These are phyloP conservation scores for Machimus rusticus DNA, from an alignment of 2,888 invertebrate species.

Conservation along the genomic window DNA sequence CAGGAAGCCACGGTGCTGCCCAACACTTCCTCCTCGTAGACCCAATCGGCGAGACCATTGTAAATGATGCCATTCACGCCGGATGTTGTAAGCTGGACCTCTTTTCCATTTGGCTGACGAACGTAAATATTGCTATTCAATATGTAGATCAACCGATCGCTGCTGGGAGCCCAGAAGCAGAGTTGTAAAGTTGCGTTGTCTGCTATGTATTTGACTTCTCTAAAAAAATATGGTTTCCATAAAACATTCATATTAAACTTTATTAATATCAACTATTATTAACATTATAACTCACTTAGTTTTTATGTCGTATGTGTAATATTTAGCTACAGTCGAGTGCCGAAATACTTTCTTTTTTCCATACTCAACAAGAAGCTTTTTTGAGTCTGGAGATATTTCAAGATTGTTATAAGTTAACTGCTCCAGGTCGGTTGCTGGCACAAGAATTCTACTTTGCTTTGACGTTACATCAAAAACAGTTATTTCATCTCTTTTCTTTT, in stretches of 20 bases:
- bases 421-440: neutral
- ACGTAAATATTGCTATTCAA: conserved; percentile 73
- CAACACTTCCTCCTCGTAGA: conserved; percentile 90
- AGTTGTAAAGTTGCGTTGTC: conserved; percentile 68
- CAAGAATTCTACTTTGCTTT: neutral
- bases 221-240: conserved; percentile 53
- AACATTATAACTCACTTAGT: conserved; percentile 61
- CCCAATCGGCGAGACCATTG: conserved; percentile 90
- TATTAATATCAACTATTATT: too few species aligned
- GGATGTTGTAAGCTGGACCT: conserved; percentile 67
- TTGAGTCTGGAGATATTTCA: conserved; percentile 58
- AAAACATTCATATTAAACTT: too few species aligned
- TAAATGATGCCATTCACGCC: conserved; percentile 74
- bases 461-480: neutral
- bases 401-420: conserved; percentile 42
- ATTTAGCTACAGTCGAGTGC: conserved; percentile 71
- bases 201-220: conserved; percentile 64
- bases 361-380: conserved; percentile 57
- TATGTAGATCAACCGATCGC: conserved; percentile 69
- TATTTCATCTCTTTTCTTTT: neutral
- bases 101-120: conserved; percentile 54
- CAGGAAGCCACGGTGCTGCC: conserved; percentile 76
- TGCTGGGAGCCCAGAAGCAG: conserved; percentile 69
- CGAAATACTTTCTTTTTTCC: conserved; percentile 64
- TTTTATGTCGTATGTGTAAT: conserved; percentile 69